Base-by-base conservation (phyloP, 2,888 invertebrate genomes). In the Achlya flavicornis region DNA sequence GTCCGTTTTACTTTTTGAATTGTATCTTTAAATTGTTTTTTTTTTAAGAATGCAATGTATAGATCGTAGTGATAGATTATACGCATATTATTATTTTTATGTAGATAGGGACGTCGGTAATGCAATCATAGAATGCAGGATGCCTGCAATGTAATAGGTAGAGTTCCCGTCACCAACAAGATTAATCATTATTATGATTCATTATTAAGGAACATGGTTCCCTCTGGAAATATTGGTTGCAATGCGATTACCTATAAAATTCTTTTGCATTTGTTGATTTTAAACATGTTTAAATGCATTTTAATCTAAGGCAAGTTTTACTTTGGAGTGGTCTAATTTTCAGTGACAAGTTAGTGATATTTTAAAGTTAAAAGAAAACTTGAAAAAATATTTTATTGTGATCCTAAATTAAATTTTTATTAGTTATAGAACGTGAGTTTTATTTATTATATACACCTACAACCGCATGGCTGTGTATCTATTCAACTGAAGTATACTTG, bases 381-480 rank as follows among this genome's bases (percentile, higher is more conserved):
- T 83, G 8, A 19, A 2, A 77, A 77, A 80, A 81, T 81, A 76
- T 76, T 72, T 71, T 77, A 80, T 85, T 91, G 92, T 93, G 92
- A 92, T 92, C 86, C 87, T 91, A 87, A 91, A 92, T 92, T 91
- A 93, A 92, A 92, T 80, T 83, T 86, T 81, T 86, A 87, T 84
- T 90, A 90, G 87, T 88, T 87, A 81, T 86, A 86, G 77, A 66
- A 58, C 68, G 66, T 66, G 81, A 71, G 79, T 90, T 88, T 88
- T 70, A 84, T 85, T 87, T 79, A 19, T 59, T 5, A 58, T n/a
- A 33, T 5, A 14, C 33, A 46, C 46, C 46, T 46, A n/a, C 2
- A 53, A 53, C 16, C 16, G 19, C 5, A n/a, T 53, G n/a, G 1
- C n/a, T 19, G 8, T 16, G 14, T 3, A 14, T 1, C 48, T 19